Percentiles rank a stretch among this genome's conserved stretches.
Evolutionary conservation across 2,888 invertebrate genomes (phyloP).

Genomic region (Drosophila sordidapex): DNA sequence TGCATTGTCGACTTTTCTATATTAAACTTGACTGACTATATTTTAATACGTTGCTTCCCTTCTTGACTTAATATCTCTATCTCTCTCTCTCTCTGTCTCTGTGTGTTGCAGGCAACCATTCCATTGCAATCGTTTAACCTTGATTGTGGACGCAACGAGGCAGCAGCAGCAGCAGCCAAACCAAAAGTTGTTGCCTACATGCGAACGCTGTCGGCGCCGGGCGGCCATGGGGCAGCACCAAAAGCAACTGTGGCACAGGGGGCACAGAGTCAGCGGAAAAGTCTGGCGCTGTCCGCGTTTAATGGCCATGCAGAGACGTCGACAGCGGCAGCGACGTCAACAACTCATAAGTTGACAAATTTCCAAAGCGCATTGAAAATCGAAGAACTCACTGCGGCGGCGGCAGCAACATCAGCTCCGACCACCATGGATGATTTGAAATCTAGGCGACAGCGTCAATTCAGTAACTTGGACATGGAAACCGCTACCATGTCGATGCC

Average conservation of each 20-base stretch:
- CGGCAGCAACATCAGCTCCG: slow-evolving; percentile 33
- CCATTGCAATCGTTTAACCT: slow-evolving; percentile 85
- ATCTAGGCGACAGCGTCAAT: slow-evolving; percentile 82
- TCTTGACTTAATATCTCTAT: slow-evolving; percentile 16
- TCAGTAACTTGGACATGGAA: slow-evolving; percentile 81
- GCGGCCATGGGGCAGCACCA: slow-evolving; percentile 48
- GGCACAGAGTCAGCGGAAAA: slow-evolving; percentile 68
- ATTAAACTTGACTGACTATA: slow-evolving; percentile 76
- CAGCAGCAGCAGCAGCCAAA: slow-evolving; percentile 55
- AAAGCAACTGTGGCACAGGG: slow-evolving; percentile 39
- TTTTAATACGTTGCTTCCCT: slow-evolving; percentile 42
- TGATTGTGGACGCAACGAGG: slow-evolving; percentile 82
- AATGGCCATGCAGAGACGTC: slow-evolving; percentile 59
- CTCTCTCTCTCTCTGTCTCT: slow-evolving; percentile 7
- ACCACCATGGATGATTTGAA: slow-evolving; percentile 76
- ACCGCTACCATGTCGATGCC: slow-evolving; percentile 76
- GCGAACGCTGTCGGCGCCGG: slow-evolving; percentile 83
- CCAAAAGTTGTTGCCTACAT: slow-evolving; percentile 81
- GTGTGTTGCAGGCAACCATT: slow-evolving; percentile 83
- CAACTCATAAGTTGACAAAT: slow-evolving; percentile 81
- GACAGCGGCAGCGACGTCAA: slow-evolving; percentile 37
- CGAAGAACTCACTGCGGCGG: slow-evolving; percentile 76
- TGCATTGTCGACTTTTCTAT: slow-evolving; percentile 67
- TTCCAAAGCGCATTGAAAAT: slow-evolving; percentile 83
- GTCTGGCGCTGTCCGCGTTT: slow-evolving; percentile 57